These are phyloP conservation scores for Epiperipatus broadwayi DNA, from an alignment of 2,888 invertebrate species.

Conservation along the genomic window DNA sequence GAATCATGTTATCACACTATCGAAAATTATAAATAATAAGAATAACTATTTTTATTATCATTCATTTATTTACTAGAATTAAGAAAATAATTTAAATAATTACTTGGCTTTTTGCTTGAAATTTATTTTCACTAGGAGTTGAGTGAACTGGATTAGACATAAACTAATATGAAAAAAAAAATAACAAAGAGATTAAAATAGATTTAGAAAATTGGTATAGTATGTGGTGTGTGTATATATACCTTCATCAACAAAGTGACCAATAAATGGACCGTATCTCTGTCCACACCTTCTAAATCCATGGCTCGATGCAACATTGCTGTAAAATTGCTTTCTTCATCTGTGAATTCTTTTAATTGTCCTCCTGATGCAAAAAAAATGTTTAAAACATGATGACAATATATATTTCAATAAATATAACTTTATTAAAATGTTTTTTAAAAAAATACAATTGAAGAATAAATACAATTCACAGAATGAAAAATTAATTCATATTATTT, in stretches of 20 bases:
- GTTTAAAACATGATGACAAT: no score
- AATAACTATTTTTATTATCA: no score
- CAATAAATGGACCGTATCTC: constrained; percentile 80
- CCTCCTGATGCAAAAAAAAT: constrained; percentile 40
- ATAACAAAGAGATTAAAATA: constrained; percentile 12
- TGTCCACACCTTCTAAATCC: constrained; percentile 81
- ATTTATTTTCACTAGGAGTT: constrained; percentile 67
- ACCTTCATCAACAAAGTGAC: constrained; percentile 78
- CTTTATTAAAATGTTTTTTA: no score
- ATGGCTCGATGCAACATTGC: constrained; percentile 65
- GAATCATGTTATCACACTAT: no score
- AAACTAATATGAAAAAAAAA: constrained; percentile 38
- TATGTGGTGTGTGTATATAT: no score
- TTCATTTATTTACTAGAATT: constrained; percentile 8
- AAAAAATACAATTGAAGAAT: no score
- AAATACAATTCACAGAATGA: no score
- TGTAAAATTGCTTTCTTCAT: constrained; percentile 58
- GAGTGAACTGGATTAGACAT: constrained; percentile 62
- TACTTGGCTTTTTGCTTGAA: constrained; percentile 42
- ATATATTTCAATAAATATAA: no score
- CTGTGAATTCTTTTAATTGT: constrained; percentile 61
- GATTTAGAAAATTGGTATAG: constrained; percentile 8
- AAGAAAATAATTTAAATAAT: constrained; percentile 5
- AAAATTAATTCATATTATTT: no score
- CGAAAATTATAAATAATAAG: no score